Percentiles rank a stretch among this genome's conserved stretches.
Evolutionary conservation across 2,797 vertebrate species (phyloP).

Genomic region (Syndactyla subalaris): DNA sequence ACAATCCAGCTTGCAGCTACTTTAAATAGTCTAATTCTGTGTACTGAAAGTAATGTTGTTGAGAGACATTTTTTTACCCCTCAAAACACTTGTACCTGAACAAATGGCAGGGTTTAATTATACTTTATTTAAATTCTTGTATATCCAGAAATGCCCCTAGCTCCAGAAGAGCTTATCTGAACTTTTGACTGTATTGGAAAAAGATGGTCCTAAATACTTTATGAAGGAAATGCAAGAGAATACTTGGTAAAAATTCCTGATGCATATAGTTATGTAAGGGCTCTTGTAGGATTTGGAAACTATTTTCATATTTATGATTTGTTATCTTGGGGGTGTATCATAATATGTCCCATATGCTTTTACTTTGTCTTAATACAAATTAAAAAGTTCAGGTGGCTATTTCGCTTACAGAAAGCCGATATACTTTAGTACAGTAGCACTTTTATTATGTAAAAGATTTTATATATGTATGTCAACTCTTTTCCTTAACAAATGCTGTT

Average conservation of each 20-base stretch:
- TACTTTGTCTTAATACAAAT: not conserved
- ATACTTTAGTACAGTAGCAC: not conserved
- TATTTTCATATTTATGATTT: not conserved
- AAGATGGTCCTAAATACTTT: not conserved
- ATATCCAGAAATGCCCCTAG: not conserved
- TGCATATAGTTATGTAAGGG: not conserved
- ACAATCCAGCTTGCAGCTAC: not conserved
- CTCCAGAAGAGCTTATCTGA: not conserved
- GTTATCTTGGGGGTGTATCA: not conserved
- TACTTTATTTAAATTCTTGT: not conserved
- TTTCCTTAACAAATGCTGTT: not conserved
- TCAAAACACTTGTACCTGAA: not conserved
- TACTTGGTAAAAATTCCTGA: not conserved
- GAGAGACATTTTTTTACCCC: not conserved
- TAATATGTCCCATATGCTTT: not conserved
- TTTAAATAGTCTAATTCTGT: not conserved
- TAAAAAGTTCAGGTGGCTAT: not conserved
- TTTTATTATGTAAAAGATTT: not conserved
- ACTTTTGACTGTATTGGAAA: not conserved
- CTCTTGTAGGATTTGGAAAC: not conserved
- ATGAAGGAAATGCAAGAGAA: not conserved
- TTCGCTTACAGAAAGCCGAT: not conserved
- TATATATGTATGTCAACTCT: not conserved
- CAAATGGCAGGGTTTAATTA: not conserved
- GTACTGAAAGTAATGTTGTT: not conserved